phyloP scores from a whole-genome alignment of 2,888 invertebrate genomes.

The Platycnemis pennipes region DNA sequence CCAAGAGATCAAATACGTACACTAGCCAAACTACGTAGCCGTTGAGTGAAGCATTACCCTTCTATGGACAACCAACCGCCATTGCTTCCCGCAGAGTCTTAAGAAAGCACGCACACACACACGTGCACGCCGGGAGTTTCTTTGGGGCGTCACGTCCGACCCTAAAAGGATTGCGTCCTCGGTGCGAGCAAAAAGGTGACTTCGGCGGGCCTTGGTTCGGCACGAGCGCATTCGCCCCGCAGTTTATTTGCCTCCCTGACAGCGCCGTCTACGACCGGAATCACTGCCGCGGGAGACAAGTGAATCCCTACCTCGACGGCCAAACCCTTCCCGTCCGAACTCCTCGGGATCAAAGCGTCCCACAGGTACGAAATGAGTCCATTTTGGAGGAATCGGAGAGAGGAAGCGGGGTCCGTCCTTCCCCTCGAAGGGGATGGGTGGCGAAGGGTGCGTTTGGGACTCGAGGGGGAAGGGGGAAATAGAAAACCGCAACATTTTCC shows the following conservation, averaged over 20 bases:
- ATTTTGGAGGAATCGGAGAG: neutral
- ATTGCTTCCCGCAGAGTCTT: neutral
- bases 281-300: neutral
- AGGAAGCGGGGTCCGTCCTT: neutral
- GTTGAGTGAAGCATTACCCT: neutral
- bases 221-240: neutral
- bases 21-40: too few species aligned
- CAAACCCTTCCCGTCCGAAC: neutral
- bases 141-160: neutral
- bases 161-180: neutral
- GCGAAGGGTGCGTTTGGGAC: neutral
- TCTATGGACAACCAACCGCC: neutral
- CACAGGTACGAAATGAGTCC: neutral
- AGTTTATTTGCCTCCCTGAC: neutral
- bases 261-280: neutral
- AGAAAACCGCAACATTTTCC: conserved; percentile 28
- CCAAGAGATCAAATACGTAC: too few species aligned
- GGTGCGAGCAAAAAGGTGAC: neutral
- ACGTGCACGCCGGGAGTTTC: neutral
- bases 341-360: neutral
- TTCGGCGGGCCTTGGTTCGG: neutral
- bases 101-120: too few species aligned
- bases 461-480: too few species aligned
- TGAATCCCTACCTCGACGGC: neutral
- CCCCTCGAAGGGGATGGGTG: neutral